Evolutionary conservation across 2,113 vertebrate species (phyloP), one percentile per base, ranked within the genome.

Genomic region (Oceanites oceanicus): DNA sequence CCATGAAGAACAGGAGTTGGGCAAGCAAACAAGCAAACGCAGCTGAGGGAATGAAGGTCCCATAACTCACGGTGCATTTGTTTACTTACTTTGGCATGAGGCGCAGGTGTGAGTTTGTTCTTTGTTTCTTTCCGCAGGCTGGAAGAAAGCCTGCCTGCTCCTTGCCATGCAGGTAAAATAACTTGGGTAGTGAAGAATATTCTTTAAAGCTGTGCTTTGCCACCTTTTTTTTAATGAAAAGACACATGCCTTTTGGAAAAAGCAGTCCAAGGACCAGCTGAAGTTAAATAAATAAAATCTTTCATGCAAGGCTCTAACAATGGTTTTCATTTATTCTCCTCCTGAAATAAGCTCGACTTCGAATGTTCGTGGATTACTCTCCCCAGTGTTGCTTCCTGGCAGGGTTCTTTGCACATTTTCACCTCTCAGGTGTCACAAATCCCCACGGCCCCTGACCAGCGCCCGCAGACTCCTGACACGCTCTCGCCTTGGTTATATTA

Each of bases 41-140:
- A 93, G 91, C 86, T 72, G 91, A 84, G 77, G 49, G 92, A 71
- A 92, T 49, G 90, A 80, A 96, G 29, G 80, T 81, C 68, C 80
- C 88, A 78, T 87, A 87, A 94, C 80, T 96, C 91, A 78, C 17
- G 10, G 79, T 18, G 70, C 77, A 32, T 68, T 94, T 96, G 66
- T 95, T 95, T 94, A 87, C 95, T 94, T 81, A 53, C 92, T 92
- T 93, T 91, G 91, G 92, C 81, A 55, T 8, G 91, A 65, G 77
- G 13, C 0, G 0, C 91, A 94, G 94, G 92, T 96, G 96, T 81
- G 94, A 92, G 94, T 38, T 81, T 0, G 5, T 59, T 59, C 91
- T 96, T 96, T 96, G 92, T 92, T 89, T 67, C 92, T 80, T 65
- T 70, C 94, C 89, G 55, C 53, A 62, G 67, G 55, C 72, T 95